Conservation (phyloP, 2,113 vertebrate genomes). For the Anas platyrhynchos region DNA sequence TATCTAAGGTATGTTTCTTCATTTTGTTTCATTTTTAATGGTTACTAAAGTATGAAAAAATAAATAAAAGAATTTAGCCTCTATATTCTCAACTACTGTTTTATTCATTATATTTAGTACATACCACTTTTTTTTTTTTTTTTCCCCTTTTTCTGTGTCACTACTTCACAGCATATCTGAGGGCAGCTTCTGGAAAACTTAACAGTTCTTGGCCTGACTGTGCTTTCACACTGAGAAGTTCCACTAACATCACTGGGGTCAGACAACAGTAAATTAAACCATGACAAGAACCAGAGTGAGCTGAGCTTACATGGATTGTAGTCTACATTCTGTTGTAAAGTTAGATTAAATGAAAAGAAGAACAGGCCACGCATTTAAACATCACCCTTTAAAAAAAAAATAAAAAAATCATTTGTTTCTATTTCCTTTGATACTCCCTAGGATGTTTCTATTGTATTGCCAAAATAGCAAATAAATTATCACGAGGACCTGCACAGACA, state of each 20-base stretch:
- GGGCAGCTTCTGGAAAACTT: not conserved
- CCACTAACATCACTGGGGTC: not conserved
- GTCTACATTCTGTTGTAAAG: not conserved
- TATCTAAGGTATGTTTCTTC: not conserved
- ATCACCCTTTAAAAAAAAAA: not conserved
- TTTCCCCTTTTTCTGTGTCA: not conserved
- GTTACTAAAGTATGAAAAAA: not conserved
- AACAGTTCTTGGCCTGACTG: not conserved
- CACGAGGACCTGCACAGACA: not conserved
- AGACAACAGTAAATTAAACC: not conserved
- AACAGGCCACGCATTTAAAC: not conserved
- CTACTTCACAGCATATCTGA: not conserved
- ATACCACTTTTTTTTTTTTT: not conserved
- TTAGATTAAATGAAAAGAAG: not conserved
- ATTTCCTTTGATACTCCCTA: not conserved
- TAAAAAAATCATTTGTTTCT: not conserved
- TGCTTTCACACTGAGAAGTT: not conserved
- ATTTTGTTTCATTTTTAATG: not conserved
- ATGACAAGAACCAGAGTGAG: not conserved
- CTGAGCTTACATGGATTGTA: fast-evolving
- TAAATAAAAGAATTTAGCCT: not conserved
- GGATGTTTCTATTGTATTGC: not conserved
- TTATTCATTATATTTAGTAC: not conserved
- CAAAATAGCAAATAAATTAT: not conserved
- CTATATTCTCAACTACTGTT: not conserved